These are phyloP conservation scores for Diploscapter pachys DNA, from an alignment of 1,140 invertebrate genomes.

Conservation along the genomic window DNA sequence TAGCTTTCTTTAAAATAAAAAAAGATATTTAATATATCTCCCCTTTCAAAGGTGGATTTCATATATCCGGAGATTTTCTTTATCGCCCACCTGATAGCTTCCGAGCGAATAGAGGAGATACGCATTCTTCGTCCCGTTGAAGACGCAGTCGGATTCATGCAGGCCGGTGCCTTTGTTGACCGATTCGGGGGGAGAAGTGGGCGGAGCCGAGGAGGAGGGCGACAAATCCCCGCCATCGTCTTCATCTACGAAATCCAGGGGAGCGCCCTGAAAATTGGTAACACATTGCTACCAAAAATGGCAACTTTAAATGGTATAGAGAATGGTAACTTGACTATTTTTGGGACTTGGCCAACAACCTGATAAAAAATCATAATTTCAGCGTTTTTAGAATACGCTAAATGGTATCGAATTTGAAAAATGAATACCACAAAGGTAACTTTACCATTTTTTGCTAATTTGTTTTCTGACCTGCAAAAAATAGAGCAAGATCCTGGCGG, in stretches of 20 bases:
- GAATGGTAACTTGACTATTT: neutral
- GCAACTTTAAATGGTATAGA: constrained; percentile 6
- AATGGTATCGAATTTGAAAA: neutral
- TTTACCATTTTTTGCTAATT: no score
- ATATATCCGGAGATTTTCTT: constrained; percentile 2
- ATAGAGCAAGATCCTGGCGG: constrained; percentile 51
- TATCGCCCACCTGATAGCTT: constrained; percentile 41
- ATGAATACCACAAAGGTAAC: neutral
- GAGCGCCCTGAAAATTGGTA: constrained; percentile 47
- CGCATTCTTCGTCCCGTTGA: constrained; percentile 43
- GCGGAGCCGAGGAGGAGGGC: constrained; percentile 1
- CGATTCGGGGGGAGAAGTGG: neutral
- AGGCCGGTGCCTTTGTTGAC: constrained; percentile 43
- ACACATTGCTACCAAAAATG: neutral
- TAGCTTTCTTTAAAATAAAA: neutral
- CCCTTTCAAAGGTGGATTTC: neutral
- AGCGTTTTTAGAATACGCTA: neutral
- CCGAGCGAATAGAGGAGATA: constrained; percentile 47
- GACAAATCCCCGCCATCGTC: constrained; percentile 23
- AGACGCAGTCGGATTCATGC: constrained; percentile 46
- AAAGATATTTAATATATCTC: neutral
- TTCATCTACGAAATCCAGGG: constrained; percentile 45
- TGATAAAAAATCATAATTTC: no score
- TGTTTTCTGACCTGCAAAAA: constrained; percentile 44
- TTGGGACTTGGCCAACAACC: no score